A percentile compares a stretch with the other conserved stretches of the same genome.
Conservation (phyloP, 2,797 vertebrate genomes). For the Mormyrus proboscirostris region DNA sequence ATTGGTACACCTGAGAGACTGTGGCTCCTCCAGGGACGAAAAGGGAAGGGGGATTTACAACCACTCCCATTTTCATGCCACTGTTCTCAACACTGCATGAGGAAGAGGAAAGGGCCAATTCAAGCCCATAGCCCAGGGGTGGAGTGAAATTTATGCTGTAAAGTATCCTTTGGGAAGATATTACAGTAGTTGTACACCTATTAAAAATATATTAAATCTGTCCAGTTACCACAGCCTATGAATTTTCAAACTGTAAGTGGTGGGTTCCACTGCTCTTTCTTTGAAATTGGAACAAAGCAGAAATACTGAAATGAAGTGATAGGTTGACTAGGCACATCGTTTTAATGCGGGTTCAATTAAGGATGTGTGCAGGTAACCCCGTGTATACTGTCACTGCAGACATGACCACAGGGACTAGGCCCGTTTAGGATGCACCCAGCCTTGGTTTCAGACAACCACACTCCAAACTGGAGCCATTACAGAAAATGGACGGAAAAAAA, state of each 20-base stretch:
- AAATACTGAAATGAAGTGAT: not conserved
- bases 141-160: not conserved
- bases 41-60: not conserved
- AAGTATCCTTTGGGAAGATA: not conserved
- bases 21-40: not conserved
- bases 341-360: not conserved
- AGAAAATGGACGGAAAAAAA: constrained; percentile 2
- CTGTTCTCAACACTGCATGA: not conserved
- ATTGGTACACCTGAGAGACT: not conserved
- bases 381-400: not conserved
- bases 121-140: not conserved
- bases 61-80: not conserved
- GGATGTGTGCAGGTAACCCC: not conserved
- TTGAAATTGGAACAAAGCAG: not conserved
- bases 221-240: not conserved
- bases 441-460: not conserved
- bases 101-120: not conserved
- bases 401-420: not conserved
- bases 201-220: not conserved
- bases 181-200: not conserved
- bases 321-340: not conserved
- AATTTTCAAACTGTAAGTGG: not conserved
- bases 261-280: not conserved
- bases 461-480: constrained; percentile 7
- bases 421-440: not conserved